These are phyloP conservation scores for Paelopatides confundens DNA, from an alignment of 53 echinoderm and acorn worm species.

Conservation along the genomic window DNA sequence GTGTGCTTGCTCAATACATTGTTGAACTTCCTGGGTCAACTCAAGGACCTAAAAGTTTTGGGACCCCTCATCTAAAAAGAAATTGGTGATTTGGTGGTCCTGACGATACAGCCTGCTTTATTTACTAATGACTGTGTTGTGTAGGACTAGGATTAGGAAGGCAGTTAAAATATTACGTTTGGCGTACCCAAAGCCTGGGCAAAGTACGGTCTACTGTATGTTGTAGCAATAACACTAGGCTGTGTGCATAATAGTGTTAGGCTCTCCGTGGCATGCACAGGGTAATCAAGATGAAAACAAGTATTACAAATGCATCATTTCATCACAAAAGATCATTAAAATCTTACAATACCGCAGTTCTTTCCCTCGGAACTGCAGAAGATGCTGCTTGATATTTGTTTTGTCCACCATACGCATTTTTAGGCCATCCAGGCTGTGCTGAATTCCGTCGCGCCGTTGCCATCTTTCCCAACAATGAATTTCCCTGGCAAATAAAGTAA, in stretches of 20 bases:
- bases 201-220: no score
- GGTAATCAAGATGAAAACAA: not conserved
- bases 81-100: no score
- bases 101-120: no score
- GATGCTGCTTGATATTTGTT: constrained; percentile 54
- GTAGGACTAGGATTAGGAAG: not conserved
- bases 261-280: not conserved
- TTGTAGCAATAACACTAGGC: not conserved
- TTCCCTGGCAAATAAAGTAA: not conserved
- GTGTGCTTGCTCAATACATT: no score
- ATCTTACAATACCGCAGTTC: constrained; percentile 91
- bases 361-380: constrained; percentile 77
- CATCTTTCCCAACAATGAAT: not conserved
- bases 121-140: no score
- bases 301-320: not conserved
- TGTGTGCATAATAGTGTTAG: not conserved
- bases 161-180: no score
- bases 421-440: constrained; percentile 58
- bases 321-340: not conserved
- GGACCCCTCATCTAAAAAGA: no score
- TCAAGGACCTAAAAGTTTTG: no score
- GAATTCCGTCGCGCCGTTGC: constrained; percentile 49
- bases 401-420: constrained; percentile 39
- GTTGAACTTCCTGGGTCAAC: no score
- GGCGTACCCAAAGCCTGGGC: no score